A percentile compares a stretch with the other conserved stretches of the same genome.
Conservation (phyloP, 2,797 vertebrate species). For the Alca torda region DNA sequence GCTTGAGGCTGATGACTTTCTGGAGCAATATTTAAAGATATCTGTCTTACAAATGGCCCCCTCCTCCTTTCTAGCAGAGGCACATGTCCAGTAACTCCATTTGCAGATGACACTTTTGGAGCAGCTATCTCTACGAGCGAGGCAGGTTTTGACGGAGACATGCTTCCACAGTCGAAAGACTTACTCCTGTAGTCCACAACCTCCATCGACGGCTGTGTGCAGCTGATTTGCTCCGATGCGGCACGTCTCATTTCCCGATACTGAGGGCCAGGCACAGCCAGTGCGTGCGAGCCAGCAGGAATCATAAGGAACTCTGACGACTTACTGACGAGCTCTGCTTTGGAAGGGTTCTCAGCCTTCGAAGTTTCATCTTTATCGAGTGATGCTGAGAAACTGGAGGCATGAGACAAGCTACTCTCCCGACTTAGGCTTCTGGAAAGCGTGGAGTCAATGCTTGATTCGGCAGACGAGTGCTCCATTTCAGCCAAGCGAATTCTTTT, state of each 20-base stretch:
- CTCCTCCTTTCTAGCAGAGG: slow-evolving; percentile 95
- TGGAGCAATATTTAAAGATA: slow-evolving; percentile 92
- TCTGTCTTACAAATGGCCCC: slow-evolving; percentile 92
- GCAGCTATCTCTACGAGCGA: slow-evolving; percentile 73
- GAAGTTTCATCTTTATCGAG: slow-evolving; percentile 90
- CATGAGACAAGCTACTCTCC: slow-evolving; percentile 92
- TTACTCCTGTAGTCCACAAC: slow-evolving; percentile 93
- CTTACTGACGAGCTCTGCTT: slow-evolving; percentile 81
- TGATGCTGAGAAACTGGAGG: slow-evolving; percentile 93
- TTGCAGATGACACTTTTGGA: slow-evolving; percentile 70
- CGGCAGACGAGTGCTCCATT: slow-evolving; percentile 93
- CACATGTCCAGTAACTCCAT: slow-evolving; percentile 78
- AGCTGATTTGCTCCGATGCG: slow-evolving; percentile 92
- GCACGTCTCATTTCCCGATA: slow-evolving; percentile 90
- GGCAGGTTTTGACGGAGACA: slow-evolving; percentile 79
- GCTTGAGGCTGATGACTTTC: slow-evolving; percentile 82
- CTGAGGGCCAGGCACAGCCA: slow-evolving; percentile 84
- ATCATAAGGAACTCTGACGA: slow-evolving; percentile 83
- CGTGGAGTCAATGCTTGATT: slow-evolving; percentile 93
- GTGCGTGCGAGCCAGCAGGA: slow-evolving; percentile 82
- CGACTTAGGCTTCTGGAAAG: slow-evolving; percentile 92
- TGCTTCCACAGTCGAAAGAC: slow-evolving; percentile 92
- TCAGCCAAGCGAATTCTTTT: slow-evolving; percentile 95
- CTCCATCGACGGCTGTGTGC: slow-evolving; percentile 88
- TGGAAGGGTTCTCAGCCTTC: slow-evolving; percentile 84